phyloP scores from a whole-genome alignment of 23 tunicate genomes.

The Diplosoma virens region DNA sequence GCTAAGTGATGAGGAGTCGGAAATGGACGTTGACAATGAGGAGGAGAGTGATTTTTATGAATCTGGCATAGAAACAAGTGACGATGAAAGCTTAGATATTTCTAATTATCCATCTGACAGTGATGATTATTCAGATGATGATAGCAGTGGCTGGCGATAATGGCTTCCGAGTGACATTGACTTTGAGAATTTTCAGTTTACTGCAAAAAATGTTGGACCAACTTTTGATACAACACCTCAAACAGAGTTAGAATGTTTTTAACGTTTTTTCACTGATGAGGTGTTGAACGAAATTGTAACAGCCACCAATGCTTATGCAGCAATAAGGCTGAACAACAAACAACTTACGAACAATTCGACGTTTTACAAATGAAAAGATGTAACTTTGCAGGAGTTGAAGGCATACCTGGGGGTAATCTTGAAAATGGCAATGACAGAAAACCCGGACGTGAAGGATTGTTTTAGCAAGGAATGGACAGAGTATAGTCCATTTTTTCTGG shows the following conservation, averaged over 20 bases:
- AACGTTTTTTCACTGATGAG: constrained; percentile 21
- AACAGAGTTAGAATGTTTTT: constrained; percentile 21
- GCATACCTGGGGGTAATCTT: constrained; percentile 30
- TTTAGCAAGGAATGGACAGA: constrained; percentile 1
- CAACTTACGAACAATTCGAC: not conserved
- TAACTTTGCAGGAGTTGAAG: constrained; percentile 14
- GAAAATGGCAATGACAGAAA: constrained; percentile 19
- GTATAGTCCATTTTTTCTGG: constrained; percentile 24
- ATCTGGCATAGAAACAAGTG: not conserved
- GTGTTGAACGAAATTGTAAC: constrained; percentile 8
- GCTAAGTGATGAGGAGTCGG: too few relatives aligned
- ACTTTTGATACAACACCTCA: not conserved
- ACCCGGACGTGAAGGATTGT: constrained; percentile 6
- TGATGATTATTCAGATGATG: not conserved
- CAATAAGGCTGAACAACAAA: not conserved
- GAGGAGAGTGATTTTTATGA: not conserved
- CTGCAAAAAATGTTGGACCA: constrained; percentile 8
- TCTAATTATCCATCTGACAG: too few relatives aligned
- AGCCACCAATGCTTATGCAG: constrained; percentile 39
- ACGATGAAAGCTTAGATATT: not conserved
- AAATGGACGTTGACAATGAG: too few relatives aligned
- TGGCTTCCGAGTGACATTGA: constrained; percentile 16
- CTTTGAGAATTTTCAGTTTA: not conserved
- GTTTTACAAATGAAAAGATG: constrained; percentile 26
- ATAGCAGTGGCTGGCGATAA: constrained; percentile 1